Evolutionary conservation across 2,888 invertebrate species (phyloP).

Genomic region (Ophion ventricosus): DNA sequence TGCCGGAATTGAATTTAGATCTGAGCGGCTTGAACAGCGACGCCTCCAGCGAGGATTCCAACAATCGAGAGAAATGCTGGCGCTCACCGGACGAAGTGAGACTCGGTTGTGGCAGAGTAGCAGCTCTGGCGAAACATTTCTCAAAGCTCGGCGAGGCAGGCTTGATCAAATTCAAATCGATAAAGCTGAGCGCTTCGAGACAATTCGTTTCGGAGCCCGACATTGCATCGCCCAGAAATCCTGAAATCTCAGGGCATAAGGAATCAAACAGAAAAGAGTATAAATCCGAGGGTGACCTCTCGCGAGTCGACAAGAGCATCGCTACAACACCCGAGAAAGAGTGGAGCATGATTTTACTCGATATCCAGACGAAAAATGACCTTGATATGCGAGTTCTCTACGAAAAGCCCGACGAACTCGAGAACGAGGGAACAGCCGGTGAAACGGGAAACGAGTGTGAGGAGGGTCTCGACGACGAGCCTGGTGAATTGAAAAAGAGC

Average conservation of each 20-base stretch:
- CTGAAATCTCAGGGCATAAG: constrained; percentile 53
- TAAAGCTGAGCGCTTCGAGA: constrained; percentile 72
- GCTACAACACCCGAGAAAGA: constrained; percentile 74
- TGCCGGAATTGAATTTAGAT: constrained; percentile 81
- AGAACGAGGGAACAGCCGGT: constrained; percentile 16
- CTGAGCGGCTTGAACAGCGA: constrained; percentile 80
- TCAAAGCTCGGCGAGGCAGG: constrained; percentile 82
- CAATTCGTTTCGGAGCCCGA: constrained; percentile 82
- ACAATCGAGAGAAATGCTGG: constrained; percentile 85
- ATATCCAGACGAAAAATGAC: constrained; percentile 74
- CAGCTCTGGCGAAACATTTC: constrained; percentile 89
- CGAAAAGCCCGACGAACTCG: constrained; percentile 20
- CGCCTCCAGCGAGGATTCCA: constrained; percentile 72
- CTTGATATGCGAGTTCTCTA: constrained; percentile 56
- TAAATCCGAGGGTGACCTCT: constrained; percentile 79
- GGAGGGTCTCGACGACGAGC: constrained; percentile 41
- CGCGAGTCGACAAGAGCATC: constrained; percentile 71
- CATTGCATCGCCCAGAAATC: constrained; percentile 74
- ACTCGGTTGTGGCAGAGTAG: constrained; percentile 89
- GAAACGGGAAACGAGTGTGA: constrained; percentile 8
- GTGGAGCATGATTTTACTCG: constrained; percentile 77
- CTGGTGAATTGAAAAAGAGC: constrained; percentile 57
- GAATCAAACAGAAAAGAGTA: constrained; percentile 68
- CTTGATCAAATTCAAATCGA: constrained; percentile 78
- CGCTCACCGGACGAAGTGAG: constrained; percentile 89